Base-by-base conservation (phyloP, 1,140 invertebrate species). In the Aphidius ervi region DNA sequence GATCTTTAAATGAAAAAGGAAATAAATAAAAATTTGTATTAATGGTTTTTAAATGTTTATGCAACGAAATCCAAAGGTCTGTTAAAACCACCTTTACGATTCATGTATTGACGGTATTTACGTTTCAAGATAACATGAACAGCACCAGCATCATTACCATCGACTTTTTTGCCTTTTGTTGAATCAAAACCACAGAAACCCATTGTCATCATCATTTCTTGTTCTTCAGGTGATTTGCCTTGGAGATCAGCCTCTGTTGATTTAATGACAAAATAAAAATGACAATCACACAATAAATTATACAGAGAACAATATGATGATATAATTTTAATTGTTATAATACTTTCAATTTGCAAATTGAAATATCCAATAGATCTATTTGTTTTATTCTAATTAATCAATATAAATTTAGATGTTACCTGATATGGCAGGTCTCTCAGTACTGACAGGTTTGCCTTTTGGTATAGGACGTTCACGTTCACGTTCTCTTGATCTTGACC, bases 101-200 rank as follows among this genome's bases (percentile, higher is more conserved):
- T 99, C 97, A 99, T 99, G 72, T 99, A 99, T 80, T 99, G 97
- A 61, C 96, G 87, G 77, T 99, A 99, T 81, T 97, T 95, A 70
- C 97, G 83, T 82, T 98, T 98, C 54, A 97, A 84, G 58, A 97
- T 94, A 57, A 98, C 91, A 78, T 98, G 96, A 62, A 97, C 94
- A 37, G 88, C 90, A 23, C 93, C 94, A 39, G 88, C 86, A 71
- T 97, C 92, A 77, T 98, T 98, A 2, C 93, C 94, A 9, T 92
- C 87, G 0, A 98, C 94, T 81, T 96, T 94, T 76, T 97, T 92
- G 39, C 91, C 91, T 84, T 99, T 98, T 1, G 96, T 98, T 1
- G 91, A 88, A 73, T 97, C 90, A 80, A 99, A 99, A 52, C 85
- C 88, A 77, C 91, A 91, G 79, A 99, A 99, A 43, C 97, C 97